These are phyloP conservation scores for Parthenolecanium corni DNA, from an alignment of 2,888 invertebrate species.

Conservation along the genomic window DNA sequence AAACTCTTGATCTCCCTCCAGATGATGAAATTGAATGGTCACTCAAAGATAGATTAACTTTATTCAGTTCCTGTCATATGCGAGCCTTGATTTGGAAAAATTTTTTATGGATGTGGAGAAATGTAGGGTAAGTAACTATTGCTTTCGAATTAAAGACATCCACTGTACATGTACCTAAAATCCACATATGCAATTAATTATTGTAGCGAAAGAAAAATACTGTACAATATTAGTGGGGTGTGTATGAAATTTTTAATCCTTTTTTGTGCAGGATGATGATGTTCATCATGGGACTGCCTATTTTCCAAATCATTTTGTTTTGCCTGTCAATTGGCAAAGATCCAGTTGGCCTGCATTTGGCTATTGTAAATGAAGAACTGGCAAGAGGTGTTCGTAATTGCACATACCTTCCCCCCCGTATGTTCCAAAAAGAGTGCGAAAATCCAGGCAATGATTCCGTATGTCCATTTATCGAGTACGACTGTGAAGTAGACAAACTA, in stretches of 20 bases:
- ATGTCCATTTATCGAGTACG: conserved; percentile 42
- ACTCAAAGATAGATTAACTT: conserved; percentile 48
- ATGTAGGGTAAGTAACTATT: conserved; percentile 52
- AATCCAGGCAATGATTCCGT: conserved; percentile 24
- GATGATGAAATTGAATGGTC: conserved; percentile 44
- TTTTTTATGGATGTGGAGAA: conserved; percentile 73
- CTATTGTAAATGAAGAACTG: conserved; percentile 57
- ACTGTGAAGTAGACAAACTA: conserved; percentile 53
- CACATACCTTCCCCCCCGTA: neutral
- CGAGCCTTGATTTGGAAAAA: conserved; percentile 79
- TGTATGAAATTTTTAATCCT: too few relatives aligned
- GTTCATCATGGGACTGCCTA: conserved; percentile 74
- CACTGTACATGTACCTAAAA: too few relatives aligned
- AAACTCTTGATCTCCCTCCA: conserved; percentile 34
- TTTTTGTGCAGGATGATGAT: conserved; percentile 53
- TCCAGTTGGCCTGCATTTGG: conserved; percentile 61
- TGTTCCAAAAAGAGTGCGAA: neutral
- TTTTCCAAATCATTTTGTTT: conserved; percentile 75
- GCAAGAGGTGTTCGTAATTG: conserved; percentile 44
- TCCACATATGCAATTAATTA: too few relatives aligned
- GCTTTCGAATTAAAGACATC: neutral
- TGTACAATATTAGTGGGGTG: too few relatives aligned
- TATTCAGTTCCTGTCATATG: conserved; percentile 60
- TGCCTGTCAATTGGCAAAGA: conserved; percentile 82
- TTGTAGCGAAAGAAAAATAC: too few relatives aligned